Evolutionary conservation across 2,888 invertebrate genomes (phyloP).

Genomic region (Eilema caniola): DNA sequence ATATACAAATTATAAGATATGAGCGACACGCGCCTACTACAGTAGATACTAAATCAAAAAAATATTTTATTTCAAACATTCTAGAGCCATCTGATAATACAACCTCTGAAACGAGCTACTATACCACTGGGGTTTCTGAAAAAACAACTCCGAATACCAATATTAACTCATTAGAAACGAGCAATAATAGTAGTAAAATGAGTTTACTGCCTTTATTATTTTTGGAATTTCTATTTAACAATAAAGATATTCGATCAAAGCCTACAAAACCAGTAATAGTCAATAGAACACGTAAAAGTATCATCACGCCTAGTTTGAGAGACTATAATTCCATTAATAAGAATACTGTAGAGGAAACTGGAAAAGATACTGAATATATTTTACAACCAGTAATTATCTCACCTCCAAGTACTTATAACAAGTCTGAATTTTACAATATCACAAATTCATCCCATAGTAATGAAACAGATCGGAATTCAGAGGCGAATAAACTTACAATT

Average conservation of each 20-base stretch:
- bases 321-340: conserved; percentile 26
- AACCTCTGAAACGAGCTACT: conserved; percentile 18
- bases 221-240: conserved; percentile 66
- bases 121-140: conserved; percentile 6
- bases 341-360: conserved; percentile 18
- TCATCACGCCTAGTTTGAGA: conserved; percentile 28
- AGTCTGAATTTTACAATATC: conserved; percentile 24
- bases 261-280: conserved; percentile 29
- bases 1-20: conserved; percentile 25
- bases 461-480: conserved; percentile 35
- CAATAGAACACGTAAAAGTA: conserved; percentile 46
- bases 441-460: conserved; percentile 12
- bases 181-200: conserved; percentile 40
- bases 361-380: conserved; percentile 28
- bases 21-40: conserved; percentile 30
- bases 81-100: background rate
- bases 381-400: conserved; percentile 54
- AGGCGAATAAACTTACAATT: conserved; percentile 61
- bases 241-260: conserved; percentile 40
- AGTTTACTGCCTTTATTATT: conserved; percentile 65
- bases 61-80: background rate
- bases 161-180: conserved; percentile 15
- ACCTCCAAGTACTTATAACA: conserved; percentile 53
- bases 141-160: background rate
- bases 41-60: conserved; percentile 5